These are phyloP conservation scores for Toxotes jaculatrix DNA, from an alignment of 2,113 vertebrate genomes.

Conservation along the genomic window DNA sequence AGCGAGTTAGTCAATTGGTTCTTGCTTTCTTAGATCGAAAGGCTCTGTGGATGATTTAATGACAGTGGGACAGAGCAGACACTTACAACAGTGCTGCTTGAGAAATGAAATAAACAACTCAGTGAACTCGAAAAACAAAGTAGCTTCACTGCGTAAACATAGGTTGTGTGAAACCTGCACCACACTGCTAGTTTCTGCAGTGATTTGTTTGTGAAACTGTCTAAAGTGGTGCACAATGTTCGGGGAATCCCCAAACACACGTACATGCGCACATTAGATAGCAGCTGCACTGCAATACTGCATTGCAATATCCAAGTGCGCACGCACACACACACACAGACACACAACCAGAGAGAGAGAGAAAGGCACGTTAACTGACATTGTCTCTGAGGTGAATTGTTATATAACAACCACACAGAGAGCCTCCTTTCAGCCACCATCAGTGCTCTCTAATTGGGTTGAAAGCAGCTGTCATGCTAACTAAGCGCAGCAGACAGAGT, in stretches of 20 bases:
- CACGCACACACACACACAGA: neutral
- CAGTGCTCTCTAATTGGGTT: slow-evolving; percentile 71
- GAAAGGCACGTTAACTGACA: slow-evolving; percentile 41
- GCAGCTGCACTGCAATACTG: slow-evolving; percentile 53
- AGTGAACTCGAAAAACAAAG: neutral
- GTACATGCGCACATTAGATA: slow-evolving; percentile 21
- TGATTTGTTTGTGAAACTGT: neutral
- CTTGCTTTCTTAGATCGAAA: neutral
- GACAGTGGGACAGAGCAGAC: neutral
- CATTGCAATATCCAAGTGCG: slow-evolving; percentile 14
- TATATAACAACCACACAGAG: slow-evolving; percentile 62
- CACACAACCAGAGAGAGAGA: neutral
- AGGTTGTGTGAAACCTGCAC: neutral
- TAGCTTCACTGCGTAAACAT: neutral
- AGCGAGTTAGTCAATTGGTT: neutral
- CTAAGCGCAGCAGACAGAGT: slow-evolving; percentile 58
- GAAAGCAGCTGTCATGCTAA: slow-evolving; percentile 72
- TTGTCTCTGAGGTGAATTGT: slow-evolving; percentile 62
- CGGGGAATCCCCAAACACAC: slow-evolving; percentile 61
- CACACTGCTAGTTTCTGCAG: neutral
- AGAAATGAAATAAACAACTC: neutral
- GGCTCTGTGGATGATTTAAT: neutral
- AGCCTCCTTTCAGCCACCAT: slow-evolving; percentile 61
- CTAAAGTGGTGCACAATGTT: neutral
- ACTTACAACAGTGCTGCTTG: neutral